Base-by-base conservation (phyloP, 2,797 vertebrate species). In the Numenius phaeopus region DNA sequence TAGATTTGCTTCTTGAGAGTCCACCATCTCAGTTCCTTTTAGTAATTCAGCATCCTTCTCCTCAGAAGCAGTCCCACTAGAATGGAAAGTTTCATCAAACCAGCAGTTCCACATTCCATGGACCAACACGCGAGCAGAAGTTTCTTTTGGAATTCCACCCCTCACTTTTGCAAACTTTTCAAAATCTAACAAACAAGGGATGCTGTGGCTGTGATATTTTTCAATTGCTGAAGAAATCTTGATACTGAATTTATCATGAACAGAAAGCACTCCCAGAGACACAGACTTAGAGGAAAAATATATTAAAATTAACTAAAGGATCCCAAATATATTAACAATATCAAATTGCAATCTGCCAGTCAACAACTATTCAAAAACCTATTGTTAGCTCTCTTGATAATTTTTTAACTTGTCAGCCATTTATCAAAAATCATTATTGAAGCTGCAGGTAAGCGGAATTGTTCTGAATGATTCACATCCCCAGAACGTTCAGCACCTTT, bases 161-260 rank as follows among this genome's bases (percentile, higher is more conserved):
- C 46, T 94, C 32, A 10, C 71, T 61, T 87, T 10, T 22, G 58
- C 26, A 96, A 98, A 98, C 54, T 87, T 88, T 58, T 98, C 91
- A 97, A 98, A 98, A 96, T 98, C 91, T 93, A 98, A 94, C 12
- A 69, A 22, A 18, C 10, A 39, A 65, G 98, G 98, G 4, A 98
- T 90, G 44, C 98, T 98, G 54, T 82, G 83, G 59, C 91, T 96
- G 73, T 83, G 96, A 70, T 58, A 75, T 39, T 21, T 49, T 62
- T 83, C 81, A 61, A 91, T 52, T 61, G 71, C 73, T 47, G 81
- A n/a, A 86, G 98, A 95, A 71, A 96, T 5, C 57, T 50, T 94
- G 46, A 96, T 94, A 32, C 62, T 81, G 69, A 71, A 87, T 84
- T 97, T 96, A 55, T 79, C 78, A 26, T 94, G 15, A 95, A 39